Evolutionary conservation across 1,140 invertebrate genomes (phyloP), one percentile per base, ranked within the genome.

Genomic region (Heliconius hewitsoni): DNA sequence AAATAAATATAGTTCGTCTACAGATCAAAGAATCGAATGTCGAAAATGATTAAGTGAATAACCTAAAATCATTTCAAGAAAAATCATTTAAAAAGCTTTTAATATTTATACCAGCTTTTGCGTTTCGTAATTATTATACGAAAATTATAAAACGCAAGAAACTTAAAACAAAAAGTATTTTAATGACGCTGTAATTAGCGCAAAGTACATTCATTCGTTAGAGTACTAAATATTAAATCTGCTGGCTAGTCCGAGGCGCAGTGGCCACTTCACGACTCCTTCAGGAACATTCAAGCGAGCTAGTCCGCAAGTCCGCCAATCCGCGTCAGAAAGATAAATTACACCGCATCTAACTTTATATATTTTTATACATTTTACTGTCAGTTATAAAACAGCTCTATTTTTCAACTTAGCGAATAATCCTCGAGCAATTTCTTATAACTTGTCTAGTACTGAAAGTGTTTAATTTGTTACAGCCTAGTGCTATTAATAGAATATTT

Each of bases 191-290:
- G 27, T 27, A 27, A 66, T 66, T 66, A 66, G 60, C 23, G 5
- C 23, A 30, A 66, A 13, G n/a, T 66, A 3, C 60, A 66, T 66
- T 46, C 42, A 46, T 46, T 46, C 42, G 16, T 46, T 66, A 5
- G 23, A 30, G 60, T 27, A 66, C 19, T 66, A 66, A 66, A 30
- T 66, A 16, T 30, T 30, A 66, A 66, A 66, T 27, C 60, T 27
- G 9, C 60, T 11, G 60, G 60, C 60, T 1, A 30, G 27, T 66
- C 23, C 60, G 60, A 66, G 13, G n/a, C 60, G 60, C 60, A 27
- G 60, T 66, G 60, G 60, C 60, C 60, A 66, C 60, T 66, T 66
- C 60, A 66, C 60, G 23, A 66, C 60, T 66, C 13, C 60, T 66
- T 66, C 60, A 66, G n/a, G n/a, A 57, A 57, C 55, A 57, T 57